Base-by-base conservation (phyloP, 92 coral and sea anemone genomes). In the Siderastrea radians region DNA sequence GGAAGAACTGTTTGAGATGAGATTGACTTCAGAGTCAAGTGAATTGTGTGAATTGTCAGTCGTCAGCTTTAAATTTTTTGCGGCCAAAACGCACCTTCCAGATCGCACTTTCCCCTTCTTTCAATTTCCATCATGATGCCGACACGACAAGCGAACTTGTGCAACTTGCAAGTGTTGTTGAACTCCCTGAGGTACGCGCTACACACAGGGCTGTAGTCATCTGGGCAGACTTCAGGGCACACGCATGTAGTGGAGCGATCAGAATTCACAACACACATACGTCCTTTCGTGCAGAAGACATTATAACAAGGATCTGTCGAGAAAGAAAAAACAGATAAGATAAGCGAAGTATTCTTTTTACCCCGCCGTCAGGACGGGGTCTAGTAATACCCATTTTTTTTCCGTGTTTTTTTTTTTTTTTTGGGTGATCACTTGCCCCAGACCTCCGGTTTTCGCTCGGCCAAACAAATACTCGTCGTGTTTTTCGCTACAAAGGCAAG, bases 111-210 rank as follows among this genome's bases (percentile, higher is more conserved):
- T 50, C 96, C 98, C 44, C 71, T 85, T 80, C 89, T 73, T 57
- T 75, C 91, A 4, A 90, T 85, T 61, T 74, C 88, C 50, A 92
- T 85, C 73, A 93, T 72, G 67, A 93, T 81, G 7, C 93, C 98
- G 66, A 79, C 62, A 7, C 60, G 79, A 78, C 98, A 95, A 7
- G 98, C 98, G 82, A 92, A 88, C 91, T 90, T 95, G 86, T 93
- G 94, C 90, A 95, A 90, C 60, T 95, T 92, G 82, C 98, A 95
- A 1, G 76, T 79, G 89, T 61, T 95, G 89, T 71, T 80, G 90
- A 86, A 87, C 49, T 90, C 69, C 77, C 82, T 88, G 61, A 84
- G 84, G 86, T 87, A 95, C 55, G 86, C 90, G 77, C 94, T 93
- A 84, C 98, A 95, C 5, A 95, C 94, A 3, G 91, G 91, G 1